Evolutionary conservation across 2,888 invertebrate species (phyloP).

Genomic region (Psococerastis gibbosa): DNA sequence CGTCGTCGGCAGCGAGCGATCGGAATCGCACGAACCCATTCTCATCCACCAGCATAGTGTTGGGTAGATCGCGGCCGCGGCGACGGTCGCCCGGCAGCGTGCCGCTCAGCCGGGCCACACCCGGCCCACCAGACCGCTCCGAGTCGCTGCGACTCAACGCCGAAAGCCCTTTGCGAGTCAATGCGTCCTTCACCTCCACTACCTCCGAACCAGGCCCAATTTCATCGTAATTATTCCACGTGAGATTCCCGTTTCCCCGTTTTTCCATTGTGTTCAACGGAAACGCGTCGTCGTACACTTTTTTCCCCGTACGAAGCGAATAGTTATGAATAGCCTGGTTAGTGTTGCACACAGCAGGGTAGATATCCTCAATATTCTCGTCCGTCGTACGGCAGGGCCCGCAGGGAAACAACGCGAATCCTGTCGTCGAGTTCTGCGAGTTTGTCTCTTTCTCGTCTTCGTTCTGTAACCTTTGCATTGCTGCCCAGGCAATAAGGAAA

Average conservation of each 20-base stretch:
- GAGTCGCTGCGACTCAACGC: neutral
- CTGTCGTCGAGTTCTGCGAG: constrained; percentile 27
- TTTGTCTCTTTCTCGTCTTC: constrained; percentile 41
- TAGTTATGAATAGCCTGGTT: constrained; percentile 73
- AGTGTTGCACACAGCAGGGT: constrained; percentile 69
- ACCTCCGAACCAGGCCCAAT: constrained; percentile 8
- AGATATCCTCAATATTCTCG: constrained; percentile 64
- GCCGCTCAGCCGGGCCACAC: constrained; percentile 22
- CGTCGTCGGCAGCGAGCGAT: constrained; percentile 28
- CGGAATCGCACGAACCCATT: constrained; percentile 76
- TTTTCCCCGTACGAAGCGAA: constrained; percentile 55
- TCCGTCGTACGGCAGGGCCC: constrained; percentile 61
- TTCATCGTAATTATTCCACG: constrained; percentile 9
- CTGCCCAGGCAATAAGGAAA: constrained; percentile 68
- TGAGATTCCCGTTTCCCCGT: constrained; percentile 2
- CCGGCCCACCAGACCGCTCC: constrained; percentile 22
- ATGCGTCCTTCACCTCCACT: constrained; percentile 4
- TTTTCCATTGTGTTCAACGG: constrained; percentile 30
- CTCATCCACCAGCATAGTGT: constrained; percentile 74
- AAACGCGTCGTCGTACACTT: constrained; percentile 50
- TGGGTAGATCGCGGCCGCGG: constrained; percentile 27
- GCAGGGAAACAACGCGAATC: constrained; percentile 63
- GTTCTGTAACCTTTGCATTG: constrained; percentile 35
- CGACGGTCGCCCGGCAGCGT: constrained; percentile 32
- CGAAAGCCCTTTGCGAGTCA: constrained; percentile 3